Base-by-base conservation (phyloP, 37 sponge, comb jelly and placozoan species). In the Halichondria panicea region DNA sequence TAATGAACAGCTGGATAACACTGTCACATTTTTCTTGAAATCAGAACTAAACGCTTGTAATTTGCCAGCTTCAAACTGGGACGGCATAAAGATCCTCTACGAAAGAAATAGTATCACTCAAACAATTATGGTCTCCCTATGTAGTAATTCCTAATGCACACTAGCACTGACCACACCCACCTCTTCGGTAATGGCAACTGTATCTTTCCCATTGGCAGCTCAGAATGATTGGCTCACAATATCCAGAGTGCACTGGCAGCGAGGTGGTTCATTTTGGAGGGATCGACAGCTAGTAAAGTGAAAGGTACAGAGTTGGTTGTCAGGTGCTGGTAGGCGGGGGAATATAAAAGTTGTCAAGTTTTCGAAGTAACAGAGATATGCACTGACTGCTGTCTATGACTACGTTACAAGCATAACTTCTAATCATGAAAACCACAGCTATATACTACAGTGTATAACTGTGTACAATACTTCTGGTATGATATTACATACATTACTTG, bases 241-340 rank as follows among this genome's bases (percentile, higher is more conserved):
- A 50, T 94, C 95, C 12, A 75, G 45, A 87, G 74, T 43, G 92
- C 95, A 72, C 88, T 91, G 38, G 91, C 82, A 4, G 87, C 91
- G 13, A 94, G 67, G 81, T 64, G 73, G 39, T 91, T 84, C 55
- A 83, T 88, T 44, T 84, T 86, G 68, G 68, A 87, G 0, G 81
- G 84, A 35, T 94, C 91, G 64, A 88, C 68, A 15, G 92, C 81
- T 24, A 94, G 58, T 24, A 94, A 70, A 15, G 95, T 91, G 79
- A 94, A 94, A 12, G 91, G 91, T 25, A 91, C 78, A 33, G 77
- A 68, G 1, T 80, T 64, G 36, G 87, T 85, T 21, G 88, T 55
- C 42, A 94, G 58, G 36, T 92, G 80, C 95, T 94, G 70, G 9
- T 45, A 24, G 43, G n/a, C n/a, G n/a, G n/a, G n/a, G n/a, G n/a